Conservation (phyloP, 2,888 invertebrate genomes). For the Tribolium freemani region DNA sequence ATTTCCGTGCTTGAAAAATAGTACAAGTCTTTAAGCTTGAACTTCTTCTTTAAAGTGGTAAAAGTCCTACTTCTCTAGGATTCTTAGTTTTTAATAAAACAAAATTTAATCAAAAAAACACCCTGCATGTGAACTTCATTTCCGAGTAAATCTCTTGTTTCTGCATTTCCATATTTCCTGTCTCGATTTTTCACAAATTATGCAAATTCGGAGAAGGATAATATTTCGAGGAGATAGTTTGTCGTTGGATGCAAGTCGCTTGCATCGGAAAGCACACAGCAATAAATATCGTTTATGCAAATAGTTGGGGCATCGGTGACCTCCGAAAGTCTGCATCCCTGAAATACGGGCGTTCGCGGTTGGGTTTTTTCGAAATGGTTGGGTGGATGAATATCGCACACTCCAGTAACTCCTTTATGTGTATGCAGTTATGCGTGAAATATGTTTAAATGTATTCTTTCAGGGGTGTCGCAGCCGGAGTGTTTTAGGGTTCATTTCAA, state of each 20-base stretch:
- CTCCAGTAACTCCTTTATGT: constrained; percentile 51
- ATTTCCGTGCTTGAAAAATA: too few species aligned
- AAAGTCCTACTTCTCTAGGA: too few species aligned
- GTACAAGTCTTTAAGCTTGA: too few species aligned
- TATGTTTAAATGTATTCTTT: constrained; percentile 57
- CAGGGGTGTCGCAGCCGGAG: constrained; percentile 37
- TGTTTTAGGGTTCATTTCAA: constrained; percentile 40
- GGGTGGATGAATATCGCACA: constrained; percentile 36
- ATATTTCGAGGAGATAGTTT: not conserved
- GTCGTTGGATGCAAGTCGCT: not conserved
- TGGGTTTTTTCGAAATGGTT: constrained; percentile 31
- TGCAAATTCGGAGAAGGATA: not conserved
- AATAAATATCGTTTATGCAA: constrained; percentile 21
- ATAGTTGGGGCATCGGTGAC: not conserved
- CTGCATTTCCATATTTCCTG: not conserved
- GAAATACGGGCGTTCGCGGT: constrained; percentile 17
- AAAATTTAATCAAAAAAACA: too few species aligned
- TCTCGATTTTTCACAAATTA: not conserved
- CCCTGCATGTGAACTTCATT: too few species aligned
- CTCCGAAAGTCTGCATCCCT: constrained; percentile 11
- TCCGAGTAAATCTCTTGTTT: not conserved
- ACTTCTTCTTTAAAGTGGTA: too few species aligned
- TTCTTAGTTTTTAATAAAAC: too few species aligned
- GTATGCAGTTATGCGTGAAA: constrained; percentile 55
- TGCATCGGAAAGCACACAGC: not conserved